phyloP scores from a whole-genome alignment of 1,140 invertebrate species.

The Platyscapa corneri region DNA sequence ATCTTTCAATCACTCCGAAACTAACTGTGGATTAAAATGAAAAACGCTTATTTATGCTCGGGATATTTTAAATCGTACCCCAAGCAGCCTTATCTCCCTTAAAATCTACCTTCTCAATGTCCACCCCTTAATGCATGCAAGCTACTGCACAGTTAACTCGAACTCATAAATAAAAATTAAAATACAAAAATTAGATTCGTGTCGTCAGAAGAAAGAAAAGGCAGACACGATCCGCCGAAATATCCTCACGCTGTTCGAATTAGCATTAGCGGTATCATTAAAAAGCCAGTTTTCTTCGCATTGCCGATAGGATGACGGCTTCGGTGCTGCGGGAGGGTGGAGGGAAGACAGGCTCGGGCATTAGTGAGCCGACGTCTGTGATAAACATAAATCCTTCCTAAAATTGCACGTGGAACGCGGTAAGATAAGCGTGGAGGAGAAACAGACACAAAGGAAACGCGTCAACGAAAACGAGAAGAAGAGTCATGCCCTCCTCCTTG shows the following conservation, averaged over 20 bases:
- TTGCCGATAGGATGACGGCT: neutral
- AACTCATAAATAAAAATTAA: neutral
- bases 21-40: neutral
- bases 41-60: neutral
- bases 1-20: neutral
- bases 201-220: neutral
- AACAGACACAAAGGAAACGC: neutral
- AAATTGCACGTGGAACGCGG: neutral
- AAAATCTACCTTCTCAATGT: neutral
- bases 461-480: constrained; percentile 20
- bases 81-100: neutral
- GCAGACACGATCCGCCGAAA: neutral
- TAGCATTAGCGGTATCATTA: constrained; percentile 7
- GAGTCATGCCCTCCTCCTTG: neutral
- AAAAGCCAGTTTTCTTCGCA: neutral
- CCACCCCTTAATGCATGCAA: neutral
- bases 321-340: no score
- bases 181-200: neutral
- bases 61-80: neutral
- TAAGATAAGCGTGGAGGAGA: neutral
- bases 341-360: neutral
- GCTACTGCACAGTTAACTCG: neutral
- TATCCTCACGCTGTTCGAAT: neutral
- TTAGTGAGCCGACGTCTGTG: no score
- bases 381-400: neutral